These are phyloP conservation scores for Nymphalis urticae DNA, from an alignment of 2,888 invertebrate species.

Conservation along the genomic window DNA sequence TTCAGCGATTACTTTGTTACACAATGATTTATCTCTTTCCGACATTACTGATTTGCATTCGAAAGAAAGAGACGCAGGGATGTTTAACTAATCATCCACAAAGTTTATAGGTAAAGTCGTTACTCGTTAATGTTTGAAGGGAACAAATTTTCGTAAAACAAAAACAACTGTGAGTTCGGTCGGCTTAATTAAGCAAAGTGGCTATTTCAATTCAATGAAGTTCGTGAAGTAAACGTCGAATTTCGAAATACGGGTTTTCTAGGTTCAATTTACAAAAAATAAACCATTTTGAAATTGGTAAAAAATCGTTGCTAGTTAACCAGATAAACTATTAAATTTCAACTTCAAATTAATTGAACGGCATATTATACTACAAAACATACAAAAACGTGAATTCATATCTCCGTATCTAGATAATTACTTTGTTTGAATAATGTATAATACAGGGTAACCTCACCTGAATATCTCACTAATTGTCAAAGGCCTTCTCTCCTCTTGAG, in stretches of 20 bases:
- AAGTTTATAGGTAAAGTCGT: no score
- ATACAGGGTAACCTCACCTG: no score
- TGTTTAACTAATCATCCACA: no score
- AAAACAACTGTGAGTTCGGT: constrained; percentile 21
- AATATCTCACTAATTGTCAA: no score
- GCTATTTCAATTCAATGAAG: constrained; percentile 4
- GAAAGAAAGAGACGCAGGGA: no score
- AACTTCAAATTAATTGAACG: background rate
- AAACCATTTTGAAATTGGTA: background rate
- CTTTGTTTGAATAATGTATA: no score
- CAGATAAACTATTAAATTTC: background rate
- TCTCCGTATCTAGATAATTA: no score
- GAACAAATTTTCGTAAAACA: background rate
- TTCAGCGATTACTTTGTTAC: no score
- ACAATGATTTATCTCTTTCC: no score
- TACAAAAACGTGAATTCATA: background rate
- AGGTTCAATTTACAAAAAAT: background rate
- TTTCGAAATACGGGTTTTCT: constrained; percentile 13
- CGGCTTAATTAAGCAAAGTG: constrained; percentile 25
- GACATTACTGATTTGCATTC: no score
- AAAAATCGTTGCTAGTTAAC: constrained; percentile 8
- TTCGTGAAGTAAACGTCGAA: background rate
- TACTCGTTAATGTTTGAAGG: background rate
- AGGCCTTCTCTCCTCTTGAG: no score
- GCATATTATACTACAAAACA: background rate